These are phyloP conservation scores for Danio tinwini DNA, from an alignment of 2,797 vertebrate species.

Conservation along the genomic window DNA sequence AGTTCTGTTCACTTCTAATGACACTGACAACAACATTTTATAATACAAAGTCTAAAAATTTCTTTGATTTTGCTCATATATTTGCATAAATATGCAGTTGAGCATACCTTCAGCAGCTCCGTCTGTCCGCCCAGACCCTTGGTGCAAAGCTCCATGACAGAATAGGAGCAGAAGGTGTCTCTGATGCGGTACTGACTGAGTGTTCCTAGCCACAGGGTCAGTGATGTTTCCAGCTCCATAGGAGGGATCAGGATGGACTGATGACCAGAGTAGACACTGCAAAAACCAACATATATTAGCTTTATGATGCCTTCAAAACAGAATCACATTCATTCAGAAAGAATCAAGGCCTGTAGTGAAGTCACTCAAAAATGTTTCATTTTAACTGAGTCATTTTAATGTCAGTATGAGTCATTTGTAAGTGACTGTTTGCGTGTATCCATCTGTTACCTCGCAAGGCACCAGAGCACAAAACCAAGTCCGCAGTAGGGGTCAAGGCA, in stretches of 20 bases:
- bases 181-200: slow-evolving; percentile 97
- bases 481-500: slow-evolving; percentile 98
- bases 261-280: slow-evolving; percentile 97
- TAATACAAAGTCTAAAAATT: too few species aligned
- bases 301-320: slow-evolving; percentile 7
- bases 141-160: slow-evolving; percentile 98
- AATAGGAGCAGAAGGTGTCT: slow-evolving; percentile 99
- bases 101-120: slow-evolving; percentile 87
- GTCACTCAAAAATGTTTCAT: neutral
- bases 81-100: slow-evolving; percentile 3
- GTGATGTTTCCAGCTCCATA: slow-evolving; percentile 94
- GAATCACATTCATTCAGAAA: neutral
- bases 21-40: too few species aligned
- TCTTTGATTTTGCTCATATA: too few species aligned
- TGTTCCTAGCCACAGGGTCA: slow-evolving; percentile 94
- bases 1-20: too few species aligned
- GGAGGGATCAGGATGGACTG: slow-evolving; percentile 98
- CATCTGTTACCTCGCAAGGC: slow-evolving; percentile 90
- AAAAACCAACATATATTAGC: slow-evolving; percentile 34
- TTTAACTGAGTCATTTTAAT: slow-evolving; percentile 3
- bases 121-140: slow-evolving; percentile 96
- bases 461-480: slow-evolving; percentile 97
- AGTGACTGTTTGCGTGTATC: neutral
- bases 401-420: slow-evolving; percentile 3
- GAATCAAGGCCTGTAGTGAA: neutral